Evolutionary conservation across 2,797 vertebrate species (phyloP).

Genomic region (Coluber constrictor): DNA sequence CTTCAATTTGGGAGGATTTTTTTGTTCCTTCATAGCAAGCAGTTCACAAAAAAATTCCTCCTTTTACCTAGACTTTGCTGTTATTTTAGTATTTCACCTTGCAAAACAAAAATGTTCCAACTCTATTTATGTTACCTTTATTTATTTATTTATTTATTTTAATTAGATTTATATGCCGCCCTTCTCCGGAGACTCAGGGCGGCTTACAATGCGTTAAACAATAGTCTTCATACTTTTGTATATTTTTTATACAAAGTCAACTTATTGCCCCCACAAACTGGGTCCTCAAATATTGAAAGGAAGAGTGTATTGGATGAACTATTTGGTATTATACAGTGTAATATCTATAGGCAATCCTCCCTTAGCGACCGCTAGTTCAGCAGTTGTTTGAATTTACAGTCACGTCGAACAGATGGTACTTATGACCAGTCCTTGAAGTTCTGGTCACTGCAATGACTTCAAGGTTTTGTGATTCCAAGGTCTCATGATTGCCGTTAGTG

Average conservation of each 20-base stretch:
- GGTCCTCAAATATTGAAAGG: not conserved
- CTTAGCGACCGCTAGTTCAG: not conserved
- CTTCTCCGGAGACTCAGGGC: too few relatives aligned
- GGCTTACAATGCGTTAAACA: too few relatives aligned
- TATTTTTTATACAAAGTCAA: too few relatives aligned
- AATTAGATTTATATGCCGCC: too few relatives aligned
- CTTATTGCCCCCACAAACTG: too few relatives aligned
- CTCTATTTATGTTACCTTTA: not conserved
- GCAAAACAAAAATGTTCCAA: not conserved
- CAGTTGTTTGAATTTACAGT: not conserved
- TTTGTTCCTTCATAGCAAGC: not conserved
- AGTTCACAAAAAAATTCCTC: not conserved
- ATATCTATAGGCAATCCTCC: not conserved
- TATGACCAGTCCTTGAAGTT: not conserved
- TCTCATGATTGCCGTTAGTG: not conserved
- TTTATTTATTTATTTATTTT: too few relatives aligned
- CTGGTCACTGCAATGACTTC: not conserved
- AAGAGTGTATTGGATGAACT: not conserved
- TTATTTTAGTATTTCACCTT: not conserved
- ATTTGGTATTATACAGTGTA: not conserved
- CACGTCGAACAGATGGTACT: not conserved
- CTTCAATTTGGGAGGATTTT: not conserved
- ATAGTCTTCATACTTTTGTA: too few relatives aligned
- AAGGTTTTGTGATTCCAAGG: too few relatives aligned
- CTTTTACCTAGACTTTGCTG: not conserved